Base-by-base conservation (phyloP, 2,797 vertebrate species). In the Epinephelus coioides region DNA sequence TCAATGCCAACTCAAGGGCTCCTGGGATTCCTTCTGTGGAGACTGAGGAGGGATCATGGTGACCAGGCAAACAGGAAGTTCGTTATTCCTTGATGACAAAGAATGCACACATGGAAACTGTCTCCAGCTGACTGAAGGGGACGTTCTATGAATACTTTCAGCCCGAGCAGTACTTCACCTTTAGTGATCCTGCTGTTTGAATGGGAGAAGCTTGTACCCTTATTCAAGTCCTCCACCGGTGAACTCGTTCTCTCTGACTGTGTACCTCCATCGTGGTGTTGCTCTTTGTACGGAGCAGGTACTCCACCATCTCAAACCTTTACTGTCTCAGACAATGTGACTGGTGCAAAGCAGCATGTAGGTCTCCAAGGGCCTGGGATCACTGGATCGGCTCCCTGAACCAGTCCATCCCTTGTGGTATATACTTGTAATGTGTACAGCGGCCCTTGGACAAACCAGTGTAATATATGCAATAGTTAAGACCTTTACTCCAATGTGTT, bases 391-490 rank as follows among this genome's bases (percentile, higher is more conserved):
- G 53, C 44, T 53, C 19, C 27, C 43, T 67, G 51, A 59, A 43
- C 9, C 1, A 6, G 64, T 17, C 43, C 2, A 5, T 51, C 25
- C 19, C 59, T n/a, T 43, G 44, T 62, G 71, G 23, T 67, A 49
- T 27, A 40, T 53, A 74, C 62, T 43, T 15, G 23, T 60, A 2
- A 46, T n/a, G 25, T 64, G 59, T 77, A 62, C 51, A 49, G 57
- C 71, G 72, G 43, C 72, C 13, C 56, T 75, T 85, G 83, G 80
- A 87, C 53, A 78, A 86, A 86, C 71, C 79, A 59, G 73, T 87
- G 86, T 88, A 79, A 79, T 78, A 88, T 94, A 94, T 94, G 93
- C 94, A 95, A 90, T 86, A 87, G 79, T 78, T 55, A 78, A 85
- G 85, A 90, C 83, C 62, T 77, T 85, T 72, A 74, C 78, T 88